A percentile compares a stretch with the other conserved stretches of the same genome.
Evolutionary conservation across 2,797 vertebrate species (phyloP).

Genomic region (Rousettus madagascariensis): DNA sequence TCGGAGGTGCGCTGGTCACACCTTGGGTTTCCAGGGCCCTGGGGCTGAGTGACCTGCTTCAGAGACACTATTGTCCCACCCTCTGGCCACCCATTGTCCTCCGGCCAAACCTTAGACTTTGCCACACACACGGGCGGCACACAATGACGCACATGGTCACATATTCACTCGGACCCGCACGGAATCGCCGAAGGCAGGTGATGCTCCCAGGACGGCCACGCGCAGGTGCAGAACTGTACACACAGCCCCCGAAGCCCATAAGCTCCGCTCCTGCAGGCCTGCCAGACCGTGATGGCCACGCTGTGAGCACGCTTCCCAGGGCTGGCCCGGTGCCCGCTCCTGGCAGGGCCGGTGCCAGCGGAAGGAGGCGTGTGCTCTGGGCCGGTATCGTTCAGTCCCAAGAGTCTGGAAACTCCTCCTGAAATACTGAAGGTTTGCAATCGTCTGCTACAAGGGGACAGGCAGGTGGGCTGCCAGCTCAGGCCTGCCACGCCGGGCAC

Average conservation of each 20-base stretch:
- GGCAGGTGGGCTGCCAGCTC: background rate
- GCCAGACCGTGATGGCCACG: background rate
- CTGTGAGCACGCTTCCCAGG: accelerated
- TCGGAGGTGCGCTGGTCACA: background rate
- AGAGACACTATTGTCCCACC: background rate
- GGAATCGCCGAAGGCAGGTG: background rate
- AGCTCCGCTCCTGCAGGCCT: background rate
- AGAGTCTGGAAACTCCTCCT: background rate
- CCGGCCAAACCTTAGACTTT: background rate
- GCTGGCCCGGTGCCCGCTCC: background rate
- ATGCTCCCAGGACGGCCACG: background rate
- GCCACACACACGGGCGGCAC: accelerated
- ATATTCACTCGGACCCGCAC: background rate
- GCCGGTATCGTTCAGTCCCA: background rate
- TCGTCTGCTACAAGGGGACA: accelerated
- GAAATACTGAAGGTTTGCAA: background rate
- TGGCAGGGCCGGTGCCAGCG: background rate
- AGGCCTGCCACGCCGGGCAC: background rate
- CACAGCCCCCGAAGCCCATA: background rate
- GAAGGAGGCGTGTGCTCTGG: accelerated
- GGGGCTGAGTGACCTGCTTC: background rate
- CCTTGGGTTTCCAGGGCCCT: background rate
- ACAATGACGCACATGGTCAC: accelerated
- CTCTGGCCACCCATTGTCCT: background rate
- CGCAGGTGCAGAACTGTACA: accelerated